Evolutionary conservation across 2,113 vertebrate species (phyloP).

Genomic region (Serilophus lunatus): DNA sequence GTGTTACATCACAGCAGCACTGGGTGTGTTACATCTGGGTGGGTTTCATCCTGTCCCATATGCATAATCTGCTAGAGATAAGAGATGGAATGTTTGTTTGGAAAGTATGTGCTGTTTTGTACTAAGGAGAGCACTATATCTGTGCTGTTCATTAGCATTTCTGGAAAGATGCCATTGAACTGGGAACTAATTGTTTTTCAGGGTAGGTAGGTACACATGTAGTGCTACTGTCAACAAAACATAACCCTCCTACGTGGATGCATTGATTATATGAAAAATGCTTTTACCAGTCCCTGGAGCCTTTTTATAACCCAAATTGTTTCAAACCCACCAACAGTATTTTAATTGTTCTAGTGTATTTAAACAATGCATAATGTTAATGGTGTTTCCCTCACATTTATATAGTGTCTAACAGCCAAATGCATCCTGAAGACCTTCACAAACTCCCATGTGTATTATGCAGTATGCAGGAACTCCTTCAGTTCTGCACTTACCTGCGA

Average conservation of each 20-base stretch:
- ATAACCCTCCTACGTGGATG: not conserved
- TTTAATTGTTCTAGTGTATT: constrained; percentile 27
- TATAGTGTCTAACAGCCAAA: not conserved
- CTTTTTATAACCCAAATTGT: constrained; percentile 19
- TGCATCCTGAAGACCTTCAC: not conserved
- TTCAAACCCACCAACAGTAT: constrained; percentile 9
- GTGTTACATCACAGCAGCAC: too few species aligned
- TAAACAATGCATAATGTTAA: constrained; percentile 28
- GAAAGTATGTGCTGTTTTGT: not conserved
- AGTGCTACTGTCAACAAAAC: not conserved
- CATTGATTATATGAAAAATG: constrained; percentile 34
- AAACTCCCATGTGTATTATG: not conserved
- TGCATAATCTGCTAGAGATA: not conserved
- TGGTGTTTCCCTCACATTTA: constrained; percentile 19
- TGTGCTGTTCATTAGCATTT: not conserved
- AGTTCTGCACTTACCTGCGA: not conserved
- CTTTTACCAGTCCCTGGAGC: constrained; percentile 29
- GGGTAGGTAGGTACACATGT: not conserved
- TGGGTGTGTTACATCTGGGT: rapidly evolving
- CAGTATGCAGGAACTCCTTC: not conserved
- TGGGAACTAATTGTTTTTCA: not conserved
- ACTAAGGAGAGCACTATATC: not conserved
- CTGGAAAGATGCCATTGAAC: not conserved
- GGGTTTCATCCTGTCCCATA: rapidly evolving
- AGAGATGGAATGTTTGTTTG: not conserved